A percentile compares a stretch with the other conserved stretches of the same genome.
Evolutionary conservation across 2,888 invertebrate species (phyloP).

Genomic region (Nephrotoma guestfalica): DNA sequence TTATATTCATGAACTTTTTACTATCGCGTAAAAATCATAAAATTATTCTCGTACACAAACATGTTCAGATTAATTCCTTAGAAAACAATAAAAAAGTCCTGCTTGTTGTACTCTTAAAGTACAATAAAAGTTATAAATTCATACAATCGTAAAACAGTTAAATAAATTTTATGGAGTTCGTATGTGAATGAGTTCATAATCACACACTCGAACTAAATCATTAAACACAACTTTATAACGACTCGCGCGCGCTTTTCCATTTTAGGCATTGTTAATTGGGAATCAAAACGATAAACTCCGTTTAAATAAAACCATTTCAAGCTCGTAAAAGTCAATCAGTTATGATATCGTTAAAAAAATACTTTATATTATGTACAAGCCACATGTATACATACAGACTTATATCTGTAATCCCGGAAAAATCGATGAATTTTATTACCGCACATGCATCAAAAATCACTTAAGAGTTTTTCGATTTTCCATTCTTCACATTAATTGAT

Average conservation of each 20-base stretch:
- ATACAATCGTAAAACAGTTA: background rate
- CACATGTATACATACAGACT: background rate
- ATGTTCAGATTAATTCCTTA: background rate
- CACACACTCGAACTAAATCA: background rate
- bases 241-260: background rate
- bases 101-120: background rate
- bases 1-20: background rate
- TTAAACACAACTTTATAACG: background rate
- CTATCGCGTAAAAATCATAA: background rate
- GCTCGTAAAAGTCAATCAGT: background rate
- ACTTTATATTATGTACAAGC: background rate
- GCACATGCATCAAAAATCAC: background rate
- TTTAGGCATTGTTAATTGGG: background rate
- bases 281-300: background rate
- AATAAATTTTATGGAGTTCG: background rate
- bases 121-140: background rate
- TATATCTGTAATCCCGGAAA: background rate
- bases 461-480: background rate
- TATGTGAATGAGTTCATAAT: background rate
- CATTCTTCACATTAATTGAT: background rate
- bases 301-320: background rate
- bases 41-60: background rate
- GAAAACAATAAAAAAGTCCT: background rate
- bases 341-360: background rate
- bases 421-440: background rate